Base-by-base conservation (phyloP, 2,113 vertebrate genomes). In the Caracal caracal region DNA sequence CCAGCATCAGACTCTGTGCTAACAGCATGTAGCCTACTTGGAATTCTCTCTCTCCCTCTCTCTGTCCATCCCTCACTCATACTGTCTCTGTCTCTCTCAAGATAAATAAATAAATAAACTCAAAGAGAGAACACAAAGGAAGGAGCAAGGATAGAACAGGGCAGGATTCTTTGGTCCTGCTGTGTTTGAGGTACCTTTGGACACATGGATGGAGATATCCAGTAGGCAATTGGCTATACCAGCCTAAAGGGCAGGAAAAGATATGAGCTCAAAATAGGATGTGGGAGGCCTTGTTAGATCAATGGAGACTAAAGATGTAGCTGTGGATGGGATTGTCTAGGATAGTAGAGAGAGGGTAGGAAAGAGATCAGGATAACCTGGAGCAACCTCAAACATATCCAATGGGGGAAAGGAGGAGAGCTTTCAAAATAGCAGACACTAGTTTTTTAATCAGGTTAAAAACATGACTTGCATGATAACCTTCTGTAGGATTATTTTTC, bases 401-500 rank as follows among this genome's bases (percentile, higher is more conserved):
- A 86, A 10, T 22, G n/a, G 30, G 4, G 15, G 22, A 71, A 88
- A 88, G 43, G 81, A 66, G 5, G 11, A 37, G 30, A 81, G 26
- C 12, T 24, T 73, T 92, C 35, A 61, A n/a, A 75, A 37, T 22
- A 85, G 30, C 28, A 80, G 65, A 59, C 15, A 40, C 22, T 24
- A 12, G 53, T 88, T 83, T 92, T 92, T 71, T 73, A 89, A 78
- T n/a, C 19, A 96, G 59, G 10, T 81, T 68, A 61, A 86, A 90
- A 89, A 17, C 6, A 53, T 28, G 35, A 80, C 40, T 84, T 71
- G 80, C 33, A 61, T 59, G 28, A 43, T 2, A 1, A 16, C 16
- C 56, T 88, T 61, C 37, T 37, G 9, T 26, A 37, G 24, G 26
- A 26, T 56, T 47, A 9, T 76, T 84, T 83, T 86, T 68, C 24